Base-by-base conservation (phyloP, 2,113 vertebrate species). In the Corythaeola cristata region DNA sequence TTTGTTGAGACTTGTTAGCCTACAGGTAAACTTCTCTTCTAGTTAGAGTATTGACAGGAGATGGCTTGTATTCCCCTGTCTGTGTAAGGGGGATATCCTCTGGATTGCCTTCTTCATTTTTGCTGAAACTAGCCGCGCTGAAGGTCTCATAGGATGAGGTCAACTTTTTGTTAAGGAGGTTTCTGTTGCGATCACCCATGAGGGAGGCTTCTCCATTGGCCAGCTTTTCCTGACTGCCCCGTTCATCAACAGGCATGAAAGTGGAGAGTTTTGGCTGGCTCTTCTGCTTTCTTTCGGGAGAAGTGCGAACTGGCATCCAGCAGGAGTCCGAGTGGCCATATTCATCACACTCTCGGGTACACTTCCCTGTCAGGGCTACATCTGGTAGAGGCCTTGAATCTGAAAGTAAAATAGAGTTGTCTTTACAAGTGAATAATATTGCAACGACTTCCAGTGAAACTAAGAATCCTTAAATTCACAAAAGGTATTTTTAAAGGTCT, bases 21-120 rank as follows among this genome's bases (percentile, higher is more conserved):
- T 99, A 99, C 99, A 99, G 99, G 97, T 99, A 99, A 92, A 99
- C 99, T 98, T 99, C 99, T 98, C 99, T 99, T 98, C 99, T 99
- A 93, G 99, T 99, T 97, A 99, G 98, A 91, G 99, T 99, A 88
- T 98, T 99, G 97, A 99, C 99, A 95, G 99, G 98, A 74, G 99
- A 99, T 98, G 99, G 99, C 98, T 99, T 99, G 98, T 99, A 99
- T 97, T 99, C 99, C 98, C 99, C 99, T 49, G 99, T 99, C 84
- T 99, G 99, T 59, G 99, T 99, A 87, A 99, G 98, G 80, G 99
- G 99, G 94, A 99, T 99, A 98, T 99, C 99, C 98, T 99, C 99
- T 33, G 98, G 98, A 88, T 98, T 98, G 96, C 98, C 98, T 85
- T 98, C 98, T 97, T 99, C 99, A 18, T 98, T 98, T 95, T 98